Evolutionary conservation across 2,888 invertebrate species (phyloP).

Genomic region (Adela reaumurella): DNA sequence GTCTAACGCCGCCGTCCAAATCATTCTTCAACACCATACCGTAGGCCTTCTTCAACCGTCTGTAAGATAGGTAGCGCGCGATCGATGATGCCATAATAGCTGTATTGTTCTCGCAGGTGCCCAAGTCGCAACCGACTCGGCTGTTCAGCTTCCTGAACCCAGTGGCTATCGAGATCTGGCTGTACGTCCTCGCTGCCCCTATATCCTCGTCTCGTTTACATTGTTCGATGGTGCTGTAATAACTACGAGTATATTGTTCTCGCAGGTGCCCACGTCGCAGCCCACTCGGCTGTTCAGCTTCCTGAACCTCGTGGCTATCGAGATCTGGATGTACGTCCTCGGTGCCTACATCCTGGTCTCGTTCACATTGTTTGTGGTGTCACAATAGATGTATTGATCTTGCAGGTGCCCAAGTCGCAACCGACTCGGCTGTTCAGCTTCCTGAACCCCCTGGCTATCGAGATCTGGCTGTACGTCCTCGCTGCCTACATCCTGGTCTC

Average conservation of each 20-base stretch:
- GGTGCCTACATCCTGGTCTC: conserved; percentile 93
- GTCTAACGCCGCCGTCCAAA: too few species aligned
- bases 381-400: too few species aligned
- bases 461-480: conserved; percentile 94
- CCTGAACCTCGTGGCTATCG: conserved; percentile 91
- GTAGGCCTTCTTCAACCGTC: too few species aligned
- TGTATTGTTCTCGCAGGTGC: too few species aligned
- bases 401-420: conserved; percentile 88
- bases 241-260: too few species aligned
- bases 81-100: too few species aligned
- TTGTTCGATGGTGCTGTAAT: too few species aligned
- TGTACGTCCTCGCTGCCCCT: conserved; percentile 91
- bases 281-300: conserved; percentile 90
- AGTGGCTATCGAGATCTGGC: conserved; percentile 94
- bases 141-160: conserved; percentile 97
- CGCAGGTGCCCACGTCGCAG: conserved; percentile 88
- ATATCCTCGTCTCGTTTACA: conserved; percentile 89
- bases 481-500: conserved; percentile 93
- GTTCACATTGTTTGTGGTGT: conserved; percentile 89
- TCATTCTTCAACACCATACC: too few species aligned
- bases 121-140: conserved; percentile 82
- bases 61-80: too few species aligned
- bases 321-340: conserved; percentile 94
- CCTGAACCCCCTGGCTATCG: conserved; percentile 92
- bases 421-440: conserved; percentile 90